These are phyloP conservation scores for Penaeus monodon DNA, from an alignment of 2,888 invertebrate species.

Conservation along the genomic window DNA sequence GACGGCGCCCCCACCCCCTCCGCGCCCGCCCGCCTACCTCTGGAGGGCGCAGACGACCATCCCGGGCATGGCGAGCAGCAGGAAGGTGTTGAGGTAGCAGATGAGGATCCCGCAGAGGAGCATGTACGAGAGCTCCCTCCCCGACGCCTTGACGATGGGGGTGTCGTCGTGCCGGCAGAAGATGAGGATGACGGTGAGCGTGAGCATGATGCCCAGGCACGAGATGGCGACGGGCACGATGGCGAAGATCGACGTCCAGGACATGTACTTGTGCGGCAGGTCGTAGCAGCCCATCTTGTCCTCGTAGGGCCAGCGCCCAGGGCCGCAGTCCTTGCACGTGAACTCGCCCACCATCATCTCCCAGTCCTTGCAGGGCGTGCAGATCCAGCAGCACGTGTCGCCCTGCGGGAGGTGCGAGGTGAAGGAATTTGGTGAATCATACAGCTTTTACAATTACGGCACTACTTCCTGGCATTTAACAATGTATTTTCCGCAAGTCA, in stretches of 20 bases:
- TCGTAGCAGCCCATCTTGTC: conserved; percentile 77
- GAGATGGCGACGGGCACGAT: conserved; percentile 77
- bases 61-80: conserved; percentile 75
- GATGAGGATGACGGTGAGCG: conserved; percentile 75
- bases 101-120: conserved; percentile 76
- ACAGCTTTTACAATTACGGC: neutral
- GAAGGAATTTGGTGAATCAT: neutral
- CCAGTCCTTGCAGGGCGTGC: conserved; percentile 79
- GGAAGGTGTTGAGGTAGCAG: conserved; percentile 77
- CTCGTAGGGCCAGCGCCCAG: conserved; percentile 76
- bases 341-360: conserved; percentile 79
- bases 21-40: conserved; percentile 35
- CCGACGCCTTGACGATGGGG: conserved; percentile 75
- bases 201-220: conserved; percentile 76
- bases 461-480: too few species aligned
- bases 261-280: conserved; percentile 77
- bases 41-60: conserved; percentile 73
- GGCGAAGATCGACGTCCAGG: conserved; percentile 78
- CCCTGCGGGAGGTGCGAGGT: conserved; percentile 69
- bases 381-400: conserved; percentile 84
- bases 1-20: neutral
- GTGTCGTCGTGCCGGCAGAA: conserved; percentile 78
- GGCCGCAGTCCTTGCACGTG: conserved; percentile 77
- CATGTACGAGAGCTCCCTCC: conserved; percentile 77
- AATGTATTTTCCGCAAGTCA: too few species aligned